Base-by-base conservation (phyloP, 1,140 invertebrate species). In the Rhagoletis pomonella region DNA sequence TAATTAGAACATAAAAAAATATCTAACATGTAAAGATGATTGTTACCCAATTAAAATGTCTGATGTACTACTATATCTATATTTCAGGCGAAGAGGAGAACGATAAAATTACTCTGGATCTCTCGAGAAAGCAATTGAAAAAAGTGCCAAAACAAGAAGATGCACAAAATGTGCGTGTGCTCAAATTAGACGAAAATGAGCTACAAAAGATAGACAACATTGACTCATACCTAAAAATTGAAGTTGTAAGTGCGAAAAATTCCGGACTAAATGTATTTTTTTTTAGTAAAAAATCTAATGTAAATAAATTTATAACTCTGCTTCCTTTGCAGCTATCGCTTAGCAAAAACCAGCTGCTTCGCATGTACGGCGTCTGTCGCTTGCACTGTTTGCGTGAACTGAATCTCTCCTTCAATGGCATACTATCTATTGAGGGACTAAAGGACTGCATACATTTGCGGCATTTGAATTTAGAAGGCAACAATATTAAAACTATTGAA, bases 131-230 rank as follows among this genome's bases (percentile, higher is more conserved):
- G 92, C 95, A 95, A 90, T 93, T 97, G 86, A 96, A 96, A 92
- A 96, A 96, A 94, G 94, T 97, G 90, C 95, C 95, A 92, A 96
- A 96, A 93, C 92, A 94, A 85, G 95, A 95, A 84, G 95, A 96
- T 91, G 93, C 95, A 44, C 94, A 95, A 89, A 94, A 95, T 87
- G 95, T 97, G 88, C 95, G 95, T 69, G 96, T 95, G 88, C 94
- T 98, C 81, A 96, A 97, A 88, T 94, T 97, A 55, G 97, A 98
- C 93, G 96, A 98, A 90, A 98, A 98, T 94, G 96, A 96, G 90
- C 93, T 98, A 85, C 96, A 97, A 89, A 95, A 97, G 89, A 95
- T 98, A 87, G 97, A 98, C 92, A 97, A 97, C 94, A 95, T 98
- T 88, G 97, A 98, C 90, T 96, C 96, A 77, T 98, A 96, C 93